Evolutionary conservation across 2,797 vertebrate species (phyloP).

Genomic region (Menidia menidia): DNA sequence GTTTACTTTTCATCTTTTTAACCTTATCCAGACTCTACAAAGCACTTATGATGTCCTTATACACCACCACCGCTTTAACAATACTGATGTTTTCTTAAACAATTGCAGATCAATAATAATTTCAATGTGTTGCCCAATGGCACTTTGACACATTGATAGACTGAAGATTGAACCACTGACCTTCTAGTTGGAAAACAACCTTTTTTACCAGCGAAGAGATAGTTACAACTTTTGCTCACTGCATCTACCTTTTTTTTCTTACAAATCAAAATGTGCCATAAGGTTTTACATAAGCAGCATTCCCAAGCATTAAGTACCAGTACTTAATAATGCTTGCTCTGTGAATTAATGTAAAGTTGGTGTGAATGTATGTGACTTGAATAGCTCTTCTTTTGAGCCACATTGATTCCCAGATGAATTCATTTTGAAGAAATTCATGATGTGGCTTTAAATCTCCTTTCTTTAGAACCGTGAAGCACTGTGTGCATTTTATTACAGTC

Average conservation of each 20-base stretch:
- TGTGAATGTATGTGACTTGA: constrained; percentile 54
- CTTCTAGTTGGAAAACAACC: too few relatives aligned
- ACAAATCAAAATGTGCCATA: constrained; percentile 61
- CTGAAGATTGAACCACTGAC: too few relatives aligned
- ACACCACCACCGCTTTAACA: too few relatives aligned
- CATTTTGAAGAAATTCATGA: constrained; percentile 79
- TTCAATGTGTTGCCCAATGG: too few relatives aligned
- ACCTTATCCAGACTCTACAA: too few relatives aligned
- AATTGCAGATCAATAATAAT: too few relatives aligned
- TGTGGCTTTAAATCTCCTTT: constrained; percentile 81
- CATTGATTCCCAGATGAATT: constrained; percentile 87
- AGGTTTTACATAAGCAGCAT: constrained; percentile 54
- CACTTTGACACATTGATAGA: too few relatives aligned
- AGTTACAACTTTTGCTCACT: constrained; percentile 15
- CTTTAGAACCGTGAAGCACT: constrained; percentile 81
- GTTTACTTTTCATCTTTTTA: too few relatives aligned
- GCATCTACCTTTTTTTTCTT: constrained; percentile 60
- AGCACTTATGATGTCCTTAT: too few relatives aligned
- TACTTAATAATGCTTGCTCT: constrained; percentile 66
- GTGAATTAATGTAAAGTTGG: constrained; percentile 75
- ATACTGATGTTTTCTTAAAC: too few relatives aligned
- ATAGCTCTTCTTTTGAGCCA: constrained; percentile 73
- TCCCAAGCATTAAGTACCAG: constrained; percentile 62
- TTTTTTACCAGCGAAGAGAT: too few relatives aligned
- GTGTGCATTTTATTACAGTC: constrained; percentile 85